Evolutionary conservation across 2,797 vertebrate species (phyloP), one percentile per base, ranked within the genome.

Genomic region (Eremophila alpestris): DNA sequence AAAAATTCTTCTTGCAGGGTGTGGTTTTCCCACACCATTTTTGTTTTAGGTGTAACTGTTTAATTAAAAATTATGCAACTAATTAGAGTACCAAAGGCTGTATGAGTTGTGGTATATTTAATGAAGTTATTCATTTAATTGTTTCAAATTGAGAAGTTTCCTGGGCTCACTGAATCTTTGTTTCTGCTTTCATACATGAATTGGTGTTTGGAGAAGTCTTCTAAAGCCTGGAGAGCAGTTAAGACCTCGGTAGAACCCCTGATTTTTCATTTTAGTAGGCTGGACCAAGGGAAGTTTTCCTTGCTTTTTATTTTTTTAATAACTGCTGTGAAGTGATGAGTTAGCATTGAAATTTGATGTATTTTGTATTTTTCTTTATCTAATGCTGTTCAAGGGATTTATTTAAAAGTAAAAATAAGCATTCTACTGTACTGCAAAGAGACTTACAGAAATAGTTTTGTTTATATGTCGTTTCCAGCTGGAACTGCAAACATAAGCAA

Each of bases 401-500:
- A 81, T 89, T 90, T 71, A 55, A 68, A 91, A 85, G 32, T 40
- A 76, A 76, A 34, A 73, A 65, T 74, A 93, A 95, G 63, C 32
- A 60, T 74, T 76, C 52, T 30, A 36, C 63, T 67, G 81, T 79
- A 84, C 63, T 89, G 89, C 51, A 13, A 69, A 77, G 65, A 87
- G 76, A 76, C 58, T 91, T 91, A 69, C 6, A 60, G 71, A 80
- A 87, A 56, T 87, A 63, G 64, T 85, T 94, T 80, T 89, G 82
- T 94, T 93, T 94, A 54, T 86, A 27, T 51, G 46, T 32, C 23
- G 16, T 70, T 86, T 94, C 77, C 88, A 94, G 80, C 83, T 95
- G 95, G 91, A 96, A 91, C 46, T 84, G 83, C 48, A 87, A 77
- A 81, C 58, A 70, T 52, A 94, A 94, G 68, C 83, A 91, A 67